These are phyloP conservation scores for Drosophila setosimentum DNA, from an alignment of 2,888 invertebrate genomes.

Conservation along the genomic window DNA sequence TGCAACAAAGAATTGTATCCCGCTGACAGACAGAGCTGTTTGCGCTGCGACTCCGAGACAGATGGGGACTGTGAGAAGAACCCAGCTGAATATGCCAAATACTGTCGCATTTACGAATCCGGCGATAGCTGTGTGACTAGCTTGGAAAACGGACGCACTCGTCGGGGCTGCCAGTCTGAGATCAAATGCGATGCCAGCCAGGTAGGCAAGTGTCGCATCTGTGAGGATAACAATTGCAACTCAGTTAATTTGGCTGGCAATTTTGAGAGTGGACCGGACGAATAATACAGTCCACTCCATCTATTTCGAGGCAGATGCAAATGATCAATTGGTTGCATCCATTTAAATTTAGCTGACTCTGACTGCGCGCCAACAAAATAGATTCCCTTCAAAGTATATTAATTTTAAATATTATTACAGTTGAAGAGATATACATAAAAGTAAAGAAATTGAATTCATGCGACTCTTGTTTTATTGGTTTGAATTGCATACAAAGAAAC, in stretches of 20 bases:
- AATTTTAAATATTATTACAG: too few relatives aligned
- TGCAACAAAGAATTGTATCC: constrained; percentile 77
- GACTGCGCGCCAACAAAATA: too few relatives aligned
- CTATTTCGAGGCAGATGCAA: too few relatives aligned
- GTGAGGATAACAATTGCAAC: constrained; percentile 76
- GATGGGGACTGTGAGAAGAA: constrained; percentile 64
- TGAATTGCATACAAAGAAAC: too few relatives aligned
- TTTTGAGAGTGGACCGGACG: constrained; percentile 75
- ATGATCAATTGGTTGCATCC: too few relatives aligned
- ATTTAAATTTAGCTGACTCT: too few relatives aligned
- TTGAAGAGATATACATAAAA: too few relatives aligned
- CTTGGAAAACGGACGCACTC: constrained; percentile 63
- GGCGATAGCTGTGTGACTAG: constrained; percentile 71
- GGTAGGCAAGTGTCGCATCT: constrained; percentile 68
- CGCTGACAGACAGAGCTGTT: constrained; percentile 70
- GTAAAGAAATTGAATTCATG: too few relatives aligned
- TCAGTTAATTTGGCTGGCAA: constrained; percentile 57
- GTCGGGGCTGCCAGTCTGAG: constrained; percentile 79
- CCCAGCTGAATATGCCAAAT: constrained; percentile 46
- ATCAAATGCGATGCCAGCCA: constrained; percentile 64
- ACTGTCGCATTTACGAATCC: constrained; percentile 66
- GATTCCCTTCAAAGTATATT: too few relatives aligned
- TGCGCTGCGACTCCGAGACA: constrained; percentile 72
- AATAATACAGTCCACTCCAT: too few relatives aligned
- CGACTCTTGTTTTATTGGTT: too few relatives aligned